phyloP scores from a whole-genome alignment of 2,113 vertebrate genomes.

The Hyperopisus bebe region DNA sequence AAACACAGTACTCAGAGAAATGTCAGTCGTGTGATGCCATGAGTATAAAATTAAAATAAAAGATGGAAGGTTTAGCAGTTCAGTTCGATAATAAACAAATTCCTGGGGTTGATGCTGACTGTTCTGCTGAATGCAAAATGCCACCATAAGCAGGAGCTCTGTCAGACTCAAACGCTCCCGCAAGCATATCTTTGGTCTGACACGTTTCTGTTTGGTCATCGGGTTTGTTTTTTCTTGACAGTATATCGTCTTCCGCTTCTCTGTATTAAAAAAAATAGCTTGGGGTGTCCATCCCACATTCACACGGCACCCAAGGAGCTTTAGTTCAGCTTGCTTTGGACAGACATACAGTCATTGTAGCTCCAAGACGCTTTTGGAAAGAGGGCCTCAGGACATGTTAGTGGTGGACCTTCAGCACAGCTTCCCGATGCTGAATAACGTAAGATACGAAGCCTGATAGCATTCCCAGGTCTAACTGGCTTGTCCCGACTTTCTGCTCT shows the following conservation, averaged over 20 bases:
- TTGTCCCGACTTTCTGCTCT: background rate
- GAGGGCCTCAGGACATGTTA: background rate
- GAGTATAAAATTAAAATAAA: background rate
- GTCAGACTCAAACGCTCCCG: background rate
- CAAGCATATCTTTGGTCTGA: background rate
- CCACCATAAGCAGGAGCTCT: background rate
- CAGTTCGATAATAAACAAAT: background rate
- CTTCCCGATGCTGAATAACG: background rate
- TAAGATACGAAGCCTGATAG: background rate
- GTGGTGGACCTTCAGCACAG: background rate
- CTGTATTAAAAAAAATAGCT: background rate
- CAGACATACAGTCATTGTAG: background rate
- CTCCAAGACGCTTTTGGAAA: background rate
- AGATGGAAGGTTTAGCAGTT: background rate
- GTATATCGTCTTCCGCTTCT: background rate
- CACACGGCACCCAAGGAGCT: background rate
- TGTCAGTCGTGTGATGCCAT: background rate
- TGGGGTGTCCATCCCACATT: background rate
- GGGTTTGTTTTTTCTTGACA: background rate
- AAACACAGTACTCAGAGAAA: background rate
- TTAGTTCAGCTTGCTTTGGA: background rate
- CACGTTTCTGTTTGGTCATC: background rate
- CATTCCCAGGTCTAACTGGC: background rate
- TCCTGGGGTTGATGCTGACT: background rate
- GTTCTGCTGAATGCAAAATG: background rate